phyloP scores from a whole-genome alignment of 2,888 invertebrate genomes.

The Trypoxylon attenuatum region DNA sequence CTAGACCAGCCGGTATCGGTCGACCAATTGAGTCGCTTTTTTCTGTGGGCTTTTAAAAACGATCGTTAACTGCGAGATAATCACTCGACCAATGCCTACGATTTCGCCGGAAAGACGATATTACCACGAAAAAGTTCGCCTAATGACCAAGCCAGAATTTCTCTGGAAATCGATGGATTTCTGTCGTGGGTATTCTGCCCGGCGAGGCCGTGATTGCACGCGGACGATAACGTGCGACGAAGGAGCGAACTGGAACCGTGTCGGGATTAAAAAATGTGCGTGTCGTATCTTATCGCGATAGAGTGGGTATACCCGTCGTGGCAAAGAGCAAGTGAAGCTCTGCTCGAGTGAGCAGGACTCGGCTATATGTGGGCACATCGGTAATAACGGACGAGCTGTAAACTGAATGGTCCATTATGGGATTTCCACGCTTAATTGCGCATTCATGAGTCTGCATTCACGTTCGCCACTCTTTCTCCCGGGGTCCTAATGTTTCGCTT shows the following conservation, averaged over 20 bases:
- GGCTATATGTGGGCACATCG: neutral
- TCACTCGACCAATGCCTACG: constrained; percentile 13
- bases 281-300: too few relatives aligned
- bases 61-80: constrained; percentile 38
- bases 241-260: too few relatives aligned
- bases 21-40: constrained; percentile 17
- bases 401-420: constrained; percentile 9
- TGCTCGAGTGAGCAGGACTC: too few relatives aligned
- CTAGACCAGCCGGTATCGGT: constrained; percentile 1
- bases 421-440: constrained; percentile 18
- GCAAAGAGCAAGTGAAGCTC: too few relatives aligned
- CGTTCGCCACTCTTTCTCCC: neutral
- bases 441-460: constrained; percentile 12
- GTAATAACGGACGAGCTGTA: constrained; percentile 10
- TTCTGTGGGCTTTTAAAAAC: constrained; percentile 26
- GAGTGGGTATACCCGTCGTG: too few relatives aligned
- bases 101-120: neutral
- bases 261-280: too few relatives aligned
- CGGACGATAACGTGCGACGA: too few relatives aligned
- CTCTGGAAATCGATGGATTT: constrained; percentile 1
- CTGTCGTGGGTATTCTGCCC: too few relatives aligned
- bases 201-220: too few relatives aligned
- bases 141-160: neutral
- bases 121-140: neutral
- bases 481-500: neutral